Evolutionary conservation across 2,888 invertebrate species (phyloP).

Genomic region (Tetragonula carbonaria): DNA sequence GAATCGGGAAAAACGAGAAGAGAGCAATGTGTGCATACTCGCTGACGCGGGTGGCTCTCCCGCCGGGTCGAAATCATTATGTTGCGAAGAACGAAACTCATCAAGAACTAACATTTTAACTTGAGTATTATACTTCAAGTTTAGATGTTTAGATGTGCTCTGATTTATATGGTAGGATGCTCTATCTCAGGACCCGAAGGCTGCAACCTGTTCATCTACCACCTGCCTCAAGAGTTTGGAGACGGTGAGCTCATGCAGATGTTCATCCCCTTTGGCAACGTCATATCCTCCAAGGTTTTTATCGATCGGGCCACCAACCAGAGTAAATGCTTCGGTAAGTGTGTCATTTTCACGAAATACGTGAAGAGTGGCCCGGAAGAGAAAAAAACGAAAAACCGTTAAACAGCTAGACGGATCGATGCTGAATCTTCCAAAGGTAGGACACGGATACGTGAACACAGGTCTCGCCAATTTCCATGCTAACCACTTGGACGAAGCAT

Average conservation of each 20-base stretch:
- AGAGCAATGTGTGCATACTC: constrained; percentile 50
- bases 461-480: not conserved
- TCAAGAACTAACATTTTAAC: constrained; percentile 81
- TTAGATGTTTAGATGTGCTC: constrained; percentile 84
- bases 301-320: constrained; percentile 99
- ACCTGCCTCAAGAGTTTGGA: constrained; percentile 99
- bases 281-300: constrained; percentile 99
- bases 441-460: not conserved
- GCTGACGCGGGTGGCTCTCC: constrained; percentile 47
- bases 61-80: constrained; percentile 63
- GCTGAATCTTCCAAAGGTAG: constrained; percentile 46
- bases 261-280: constrained; percentile 99
- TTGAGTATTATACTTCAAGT: constrained; percentile 84
- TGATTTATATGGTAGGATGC: constrained; percentile 89
- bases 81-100: constrained; percentile 73
- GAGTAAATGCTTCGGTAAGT: constrained; percentile 99
- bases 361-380: constrained; percentile 39
- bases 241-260: constrained; percentile 99
- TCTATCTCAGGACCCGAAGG: constrained; percentile 99
- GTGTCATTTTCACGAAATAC: constrained; percentile 50
- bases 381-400: constrained; percentile 18
- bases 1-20: constrained; percentile 36
- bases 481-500: not conserved
- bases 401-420: constrained; percentile 21
- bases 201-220: constrained; percentile 99